Evolutionary conservation across 2,797 vertebrate genomes (phyloP), one percentile per base, ranked within the genome.

Genomic region (Megalops cyprinoides): DNA sequence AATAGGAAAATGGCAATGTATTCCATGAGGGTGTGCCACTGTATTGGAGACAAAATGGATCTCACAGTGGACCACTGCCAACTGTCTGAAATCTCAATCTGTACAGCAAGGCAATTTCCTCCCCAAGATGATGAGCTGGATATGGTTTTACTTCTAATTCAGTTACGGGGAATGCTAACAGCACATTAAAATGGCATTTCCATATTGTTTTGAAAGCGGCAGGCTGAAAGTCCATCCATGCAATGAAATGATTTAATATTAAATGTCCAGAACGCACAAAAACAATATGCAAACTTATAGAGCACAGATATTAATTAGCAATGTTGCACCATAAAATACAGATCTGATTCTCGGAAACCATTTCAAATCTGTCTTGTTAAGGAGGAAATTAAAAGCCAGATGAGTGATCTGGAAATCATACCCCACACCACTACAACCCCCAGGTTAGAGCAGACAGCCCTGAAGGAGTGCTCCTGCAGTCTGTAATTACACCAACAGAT

Each of bases 401-500:
- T 37, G 14, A 18, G 65, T 67, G 67, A 42, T 37, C 20, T 39
- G 39, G 37, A 23, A 18, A 12, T 37, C 42, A 12, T n/a, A 4
- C 42, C 6, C 34, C 56, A 44, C 51, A 10, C 53, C 69, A 60
- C 44, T n/a, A 73, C 23, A n/a, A n/a, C 44, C 62, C 49, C 80
- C 67, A 77, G 37, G 69, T 37, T 62, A 39, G 74, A 1, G 0
- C 42, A 75, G 49, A 23, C 77, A n/a, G 28, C 42, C 62, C 77
- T 79, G 46, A 44, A 48, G 7, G 39, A 48, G 44, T 25, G 44
- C 8, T 20, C 75, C 58, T 77, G 60, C 77, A 74, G 81, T 60
- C 77, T 80, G 83, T 83, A 81, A 83, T 82, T 83, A 82, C 51
- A 79, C 49, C 23, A 39, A 42, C 74, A 39, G 84, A 87, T 82